A percentile compares a stretch with the other conserved stretches of the same genome.
These are phyloP conservation scores for Episyrphus balteatus DNA, from an alignment of 1,140 invertebrate genomes.

Conservation along the genomic window DNA sequence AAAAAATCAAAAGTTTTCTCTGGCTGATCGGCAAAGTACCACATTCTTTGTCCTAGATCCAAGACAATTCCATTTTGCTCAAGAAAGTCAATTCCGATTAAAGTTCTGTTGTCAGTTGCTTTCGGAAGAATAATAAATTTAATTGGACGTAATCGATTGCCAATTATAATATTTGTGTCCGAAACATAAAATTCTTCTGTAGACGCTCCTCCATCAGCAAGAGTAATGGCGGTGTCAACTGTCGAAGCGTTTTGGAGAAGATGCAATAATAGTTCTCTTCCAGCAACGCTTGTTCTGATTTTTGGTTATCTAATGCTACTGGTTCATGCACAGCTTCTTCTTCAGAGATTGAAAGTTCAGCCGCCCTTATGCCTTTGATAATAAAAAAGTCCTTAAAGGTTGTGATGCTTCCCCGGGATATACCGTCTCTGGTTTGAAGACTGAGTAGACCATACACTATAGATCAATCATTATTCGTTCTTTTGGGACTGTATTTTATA, in stretches of 20 bases:
- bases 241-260: neutral
- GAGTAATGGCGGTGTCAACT: neutral
- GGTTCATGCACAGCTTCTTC: too few relatives aligned
- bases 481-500: neutral
- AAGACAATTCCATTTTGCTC: too few relatives aligned
- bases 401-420: conserved; percentile 1
- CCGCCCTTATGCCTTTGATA: neutral
- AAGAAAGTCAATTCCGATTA: conserved; percentile 6
- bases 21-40: conserved; percentile 7
- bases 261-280: neutral
- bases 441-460: conserved; percentile 8
- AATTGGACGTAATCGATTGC: neutral
- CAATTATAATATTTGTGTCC: conserved; percentile 1
- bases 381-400: conserved; percentile 6
- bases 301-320: too few relatives aligned
- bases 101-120: conserved; percentile 1
- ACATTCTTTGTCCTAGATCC: too few relatives aligned
- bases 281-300: conserved; percentile 4
- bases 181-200: neutral
- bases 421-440: conserved; percentile 5
- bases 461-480: conserved; percentile 9
- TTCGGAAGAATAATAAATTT: conserved; percentile 4
- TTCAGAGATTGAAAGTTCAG: neutral
- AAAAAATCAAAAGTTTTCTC: too few relatives aligned
- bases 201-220: neutral